Evolutionary conservation across 2,797 vertebrate species (phyloP), one percentile per base, ranked within the genome.

Genomic region (Pitangus sulphuratus): DNA sequence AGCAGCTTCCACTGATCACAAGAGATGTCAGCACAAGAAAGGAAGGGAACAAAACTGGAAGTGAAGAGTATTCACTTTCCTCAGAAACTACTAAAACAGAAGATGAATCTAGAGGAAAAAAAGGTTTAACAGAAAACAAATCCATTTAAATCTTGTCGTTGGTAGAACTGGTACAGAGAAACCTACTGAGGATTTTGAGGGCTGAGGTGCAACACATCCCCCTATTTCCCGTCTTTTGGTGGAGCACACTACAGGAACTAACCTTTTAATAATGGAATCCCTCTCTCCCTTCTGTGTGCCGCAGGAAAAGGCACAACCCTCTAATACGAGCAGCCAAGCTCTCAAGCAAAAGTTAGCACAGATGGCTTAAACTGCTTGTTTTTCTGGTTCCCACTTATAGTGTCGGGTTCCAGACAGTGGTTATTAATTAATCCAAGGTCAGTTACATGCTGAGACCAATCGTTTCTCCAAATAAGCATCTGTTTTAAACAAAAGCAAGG

Each of bases 361-460:
- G 72, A 60, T 37, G n/a, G 57, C 39, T 74, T 40, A 20, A 83
- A 45, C 24, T 71, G 44, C 83, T 91, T 69, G 31, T 65, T 31
- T 57, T 87, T 69, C 78, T 65, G 48, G 40, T 92, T 87, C 70
- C 47, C 7, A 0, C 61, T 90, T 54, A 47, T 30, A 53, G 50
- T 12, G 40, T 48, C 15, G 50, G 35, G 31, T 79, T 94, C 61
- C 86, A 76, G 72, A 39, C 26, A 75, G 39, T 31, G 21, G 54
- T 61, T 87, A 77, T 78, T 81, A 87, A 80, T 87, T 95, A 90
- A 76, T 42, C 80, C 53, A 54, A 69, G 84, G 66, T 86, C 90
- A 84, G 16, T 39, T 58, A 47, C 58, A 47, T 47, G 69, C 51
- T 70, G 53, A 92, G 57, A 84, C 45, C 31, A 79, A 12, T 42